Conservation (phyloP, 2,888 invertebrate species). For the Lordiphosa andalusiaca region DNA sequence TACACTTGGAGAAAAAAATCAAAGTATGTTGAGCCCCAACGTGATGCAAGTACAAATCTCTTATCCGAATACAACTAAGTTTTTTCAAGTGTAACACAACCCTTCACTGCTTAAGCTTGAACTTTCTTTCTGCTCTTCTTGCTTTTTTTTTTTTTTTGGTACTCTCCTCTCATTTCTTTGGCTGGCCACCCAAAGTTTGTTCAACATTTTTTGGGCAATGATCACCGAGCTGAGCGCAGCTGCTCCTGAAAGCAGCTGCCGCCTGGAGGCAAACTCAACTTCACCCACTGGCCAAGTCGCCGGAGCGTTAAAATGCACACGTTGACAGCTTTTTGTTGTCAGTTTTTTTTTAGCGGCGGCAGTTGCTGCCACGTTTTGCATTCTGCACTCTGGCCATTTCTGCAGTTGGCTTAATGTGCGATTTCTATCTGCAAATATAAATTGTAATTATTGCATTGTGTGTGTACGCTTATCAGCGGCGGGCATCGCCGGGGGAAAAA, state of each 20-base stretch:
- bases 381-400: slow-evolving; percentile 18
- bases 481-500: slow-evolving; percentile 50
- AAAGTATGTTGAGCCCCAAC: no score
- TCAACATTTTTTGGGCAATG: slow-evolving; percentile 61
- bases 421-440: slow-evolving; percentile 71
- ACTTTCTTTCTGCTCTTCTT: not conserved
- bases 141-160: slow-evolving; percentile 9
- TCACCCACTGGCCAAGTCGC: slow-evolving; percentile 65
- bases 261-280: slow-evolving; percentile 29
- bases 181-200: slow-evolving; percentile 64
- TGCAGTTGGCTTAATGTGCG: slow-evolving; percentile 69
- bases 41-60: no score
- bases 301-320: slow-evolving; percentile 74
- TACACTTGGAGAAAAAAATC: not conserved
- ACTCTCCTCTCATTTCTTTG: slow-evolving; percentile 4
- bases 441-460: slow-evolving; percentile 75
- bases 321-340: slow-evolving; percentile 63
- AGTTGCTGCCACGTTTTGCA: slow-evolving; percentile 14
- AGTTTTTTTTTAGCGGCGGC: slow-evolving; percentile 14
- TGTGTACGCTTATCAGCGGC: slow-evolving; percentile 55
- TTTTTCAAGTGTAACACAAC: no score
- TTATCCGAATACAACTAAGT: no score
- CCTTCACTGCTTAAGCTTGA: not conserved
- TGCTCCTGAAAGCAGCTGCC: slow-evolving; percentile 49
- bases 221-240: slow-evolving; percentile 55